Base-by-base conservation (phyloP, 2,797 vertebrate genomes). In the Sandelia bainsii region DNA sequence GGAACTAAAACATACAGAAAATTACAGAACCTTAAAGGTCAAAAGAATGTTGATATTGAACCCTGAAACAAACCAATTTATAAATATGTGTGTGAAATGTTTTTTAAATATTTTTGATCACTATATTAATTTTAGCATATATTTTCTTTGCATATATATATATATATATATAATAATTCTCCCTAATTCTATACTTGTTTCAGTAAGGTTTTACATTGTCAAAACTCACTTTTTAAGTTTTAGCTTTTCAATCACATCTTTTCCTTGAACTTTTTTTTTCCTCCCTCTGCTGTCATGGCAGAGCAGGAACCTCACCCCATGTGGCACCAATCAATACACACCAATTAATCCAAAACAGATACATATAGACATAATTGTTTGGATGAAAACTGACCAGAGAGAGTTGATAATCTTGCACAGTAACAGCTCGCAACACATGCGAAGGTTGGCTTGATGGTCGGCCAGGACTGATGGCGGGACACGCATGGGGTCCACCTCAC, bases 331-430 rank as follows among this genome's bases (percentile, higher is more conserved):
- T 39, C 37, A 12, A 39, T 39, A 34, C 32, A 34, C 2, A 39
- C 11, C 37, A 12, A 39, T 39, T 12, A 39, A 13, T 13, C 0
- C 11, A 34, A 3, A 59, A 19, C 49, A 58, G 19, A 60, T 16
- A 40, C 1, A 22, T 19, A 14, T 1, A 16, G 5, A 1, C 4
- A 34, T 34, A 48, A 51, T 9, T n/a, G 13, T 1, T 1, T 1
- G 17, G 17, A 3, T 10, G 3, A 27, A 65, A 42, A 94, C 96
- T 94, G 79, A 98, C 97, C 97, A 99, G 64, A 98, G 97, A 20
- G 98, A 99, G 95, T 99, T 99, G 94, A 98, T 97, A 82, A 99
- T 97, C 93, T 99, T 99, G 96, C 98, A 99, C 90, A 99, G 97
- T 51, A 97, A 94, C 75, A 99, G 96, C 91, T 99, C 98, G 34